A percentile compares a stretch with the other conserved stretches of the same genome.
phyloP scores from a whole-genome alignment of 2,888 invertebrate species.

The Mamestra brassicae region DNA sequence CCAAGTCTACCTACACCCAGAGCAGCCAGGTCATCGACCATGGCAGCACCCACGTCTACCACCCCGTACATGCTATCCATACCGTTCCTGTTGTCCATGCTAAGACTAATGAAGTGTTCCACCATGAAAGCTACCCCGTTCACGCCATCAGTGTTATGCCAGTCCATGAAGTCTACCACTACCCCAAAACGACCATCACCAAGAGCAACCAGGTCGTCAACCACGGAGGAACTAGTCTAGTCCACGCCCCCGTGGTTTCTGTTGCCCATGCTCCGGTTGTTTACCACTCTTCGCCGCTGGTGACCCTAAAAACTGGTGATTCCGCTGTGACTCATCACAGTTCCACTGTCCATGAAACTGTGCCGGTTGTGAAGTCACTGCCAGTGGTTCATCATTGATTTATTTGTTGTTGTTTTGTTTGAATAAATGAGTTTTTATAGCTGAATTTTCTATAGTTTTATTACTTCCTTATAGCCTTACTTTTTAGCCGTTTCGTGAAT shows the following conservation, averaged over 20 bases:
- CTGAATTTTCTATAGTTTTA: not conserved
- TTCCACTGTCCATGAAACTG: conserved; percentile 84
- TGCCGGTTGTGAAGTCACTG: conserved; percentile 76
- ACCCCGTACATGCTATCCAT: conserved; percentile 64
- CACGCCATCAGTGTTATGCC: conserved; percentile 68
- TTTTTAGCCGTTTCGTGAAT: not conserved
- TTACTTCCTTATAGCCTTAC: not conserved
- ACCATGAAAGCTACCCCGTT: conserved; percentile 74
- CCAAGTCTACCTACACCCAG: conserved; percentile 76
- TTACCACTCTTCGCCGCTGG: conserved; percentile 74
- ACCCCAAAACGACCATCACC: conserved; percentile 75
- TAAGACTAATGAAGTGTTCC: conserved; percentile 82
- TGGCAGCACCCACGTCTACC: conserved; percentile 75
- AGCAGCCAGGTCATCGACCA: conserved; percentile 78
- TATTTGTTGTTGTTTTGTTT: conserved; percentile 46
- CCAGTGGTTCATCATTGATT: conserved; percentile 76
- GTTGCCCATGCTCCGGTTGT: conserved; percentile 72
- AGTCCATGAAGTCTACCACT: conserved; percentile 69
- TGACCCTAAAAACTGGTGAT: conserved; percentile 77
- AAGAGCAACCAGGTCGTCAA: conserved; percentile 84
- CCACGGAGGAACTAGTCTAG: conserved; percentile 74
- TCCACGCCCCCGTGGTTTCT: conserved; percentile 66
- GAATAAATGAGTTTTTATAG: conserved; percentile 55
- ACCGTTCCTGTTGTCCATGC: conserved; percentile 66
- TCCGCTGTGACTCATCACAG: conserved; percentile 88